These are phyloP conservation scores for Sarcophaga variegata DNA, from an alignment of 2,888 invertebrate species.

Conservation along the genomic window DNA sequence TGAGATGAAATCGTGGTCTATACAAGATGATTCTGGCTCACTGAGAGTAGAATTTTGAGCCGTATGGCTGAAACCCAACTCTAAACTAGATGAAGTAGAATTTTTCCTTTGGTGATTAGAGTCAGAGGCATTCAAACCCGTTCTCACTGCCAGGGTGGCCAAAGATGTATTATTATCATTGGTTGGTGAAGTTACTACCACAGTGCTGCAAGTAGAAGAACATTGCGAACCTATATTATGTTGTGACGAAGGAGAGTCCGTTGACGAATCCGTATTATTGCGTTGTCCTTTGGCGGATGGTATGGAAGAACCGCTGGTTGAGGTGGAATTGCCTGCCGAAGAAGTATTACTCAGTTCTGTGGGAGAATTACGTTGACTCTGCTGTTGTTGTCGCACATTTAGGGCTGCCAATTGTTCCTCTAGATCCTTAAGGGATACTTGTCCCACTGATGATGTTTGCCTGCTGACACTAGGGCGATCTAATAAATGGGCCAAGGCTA, in stretches of 20 bases:
- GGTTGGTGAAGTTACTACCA: conserved; percentile 86
- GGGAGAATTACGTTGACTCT: conserved; percentile 74
- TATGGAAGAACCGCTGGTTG: conserved; percentile 72
- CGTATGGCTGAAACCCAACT: conserved; percentile 92
- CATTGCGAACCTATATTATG: conserved; percentile 91
- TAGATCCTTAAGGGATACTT: conserved; percentile 81
- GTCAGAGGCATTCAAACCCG: conserved; percentile 77
- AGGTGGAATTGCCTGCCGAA: conserved; percentile 70
- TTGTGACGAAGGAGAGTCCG: conserved; percentile 82
- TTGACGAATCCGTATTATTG: conserved; percentile 76
- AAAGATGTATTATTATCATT: conserved; percentile 72
- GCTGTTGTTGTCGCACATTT: conserved; percentile 77
- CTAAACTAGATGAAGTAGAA: conserved; percentile 91
- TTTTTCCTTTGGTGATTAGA: conserved; percentile 80
- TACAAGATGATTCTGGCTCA: conserved; percentile 87
- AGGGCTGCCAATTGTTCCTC: conserved; percentile 82
- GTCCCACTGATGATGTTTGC: conserved; percentile 83
- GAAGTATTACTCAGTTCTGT: conserved; percentile 70
- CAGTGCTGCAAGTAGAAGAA: conserved; percentile 93
- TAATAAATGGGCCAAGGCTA: conserved; percentile 89
- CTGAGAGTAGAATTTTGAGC: conserved; percentile 92
- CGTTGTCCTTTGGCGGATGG: conserved; percentile 71
- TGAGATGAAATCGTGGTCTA: conserved; percentile 84
- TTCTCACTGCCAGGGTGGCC: conserved; percentile 72
- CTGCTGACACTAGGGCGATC: conserved; percentile 84